Conservation (phyloP, 2,113 vertebrate species). For the Embiotoca jacksoni region DNA sequence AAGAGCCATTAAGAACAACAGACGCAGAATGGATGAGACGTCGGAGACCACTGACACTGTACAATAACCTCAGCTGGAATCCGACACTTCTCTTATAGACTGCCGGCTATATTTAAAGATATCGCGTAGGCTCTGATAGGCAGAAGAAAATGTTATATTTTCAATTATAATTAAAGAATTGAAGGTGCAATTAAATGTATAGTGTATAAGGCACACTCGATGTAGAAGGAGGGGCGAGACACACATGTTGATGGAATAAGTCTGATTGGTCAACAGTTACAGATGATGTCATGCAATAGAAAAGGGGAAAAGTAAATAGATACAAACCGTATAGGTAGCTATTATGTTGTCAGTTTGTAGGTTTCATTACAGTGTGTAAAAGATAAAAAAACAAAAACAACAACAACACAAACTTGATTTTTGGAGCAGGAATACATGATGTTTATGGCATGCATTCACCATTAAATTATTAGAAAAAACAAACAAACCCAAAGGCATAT, state of each 20-base stretch:
- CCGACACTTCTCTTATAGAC: conserved; percentile 1
- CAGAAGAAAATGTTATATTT: not conserved
- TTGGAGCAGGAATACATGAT: no score
- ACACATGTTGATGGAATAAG: not conserved
- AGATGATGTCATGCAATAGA: no score
- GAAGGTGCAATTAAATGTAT: not conserved
- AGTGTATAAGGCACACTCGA: not conserved
- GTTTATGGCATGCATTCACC: no score
- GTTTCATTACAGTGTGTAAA: no score
- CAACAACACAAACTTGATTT: no score
- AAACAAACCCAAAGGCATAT: no score
- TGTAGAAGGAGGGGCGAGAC: not conserved
- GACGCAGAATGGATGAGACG: conserved; percentile 34
- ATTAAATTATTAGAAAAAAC: no score
- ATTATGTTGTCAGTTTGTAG: no score
- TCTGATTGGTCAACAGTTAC: no score
- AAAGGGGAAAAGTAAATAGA: no score
- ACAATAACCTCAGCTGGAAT: conserved; percentile 26
- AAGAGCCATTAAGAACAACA: conserved; percentile 39
- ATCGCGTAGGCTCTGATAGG: not conserved
- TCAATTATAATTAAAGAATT: not conserved
- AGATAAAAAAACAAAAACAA: no score
- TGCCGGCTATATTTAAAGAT: conserved; percentile 2
- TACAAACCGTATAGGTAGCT: no score
- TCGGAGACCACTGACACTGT: conserved; percentile 26